phyloP scores from a whole-genome alignment of 2,888 invertebrate genomes.

The Drosophila anomelani region DNA sequence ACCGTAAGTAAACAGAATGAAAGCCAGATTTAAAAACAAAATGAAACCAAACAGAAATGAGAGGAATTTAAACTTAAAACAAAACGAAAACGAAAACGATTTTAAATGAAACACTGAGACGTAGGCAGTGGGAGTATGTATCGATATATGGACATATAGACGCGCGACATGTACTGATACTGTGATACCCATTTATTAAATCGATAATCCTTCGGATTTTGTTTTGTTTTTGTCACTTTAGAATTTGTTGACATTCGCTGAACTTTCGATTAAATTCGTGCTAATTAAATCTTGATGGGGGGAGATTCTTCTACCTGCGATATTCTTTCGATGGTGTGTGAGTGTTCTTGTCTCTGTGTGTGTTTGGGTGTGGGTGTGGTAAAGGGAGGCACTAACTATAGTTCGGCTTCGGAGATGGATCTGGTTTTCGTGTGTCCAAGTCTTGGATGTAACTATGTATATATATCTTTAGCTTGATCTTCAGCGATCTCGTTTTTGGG shows the following conservation, averaged over 20 bases:
- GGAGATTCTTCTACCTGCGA: not conserved
- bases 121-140: constrained; percentile 38
- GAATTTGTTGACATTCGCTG: not conserved
- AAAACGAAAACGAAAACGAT: constrained; percentile 13
- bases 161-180: constrained; percentile 16
- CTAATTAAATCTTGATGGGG: not conserved
- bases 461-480: constrained; percentile 16
- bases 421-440: constrained; percentile 19
- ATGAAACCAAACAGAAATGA: constrained; percentile 14
- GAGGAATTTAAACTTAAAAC: constrained; percentile 11
- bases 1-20: constrained; percentile 1
- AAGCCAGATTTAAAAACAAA: constrained; percentile 14
- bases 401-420: constrained; percentile 6
- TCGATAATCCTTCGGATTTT: not conserved
- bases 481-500: constrained; percentile 11
- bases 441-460: constrained; percentile 21
- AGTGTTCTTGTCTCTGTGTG: not conserved
- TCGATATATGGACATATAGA: constrained; percentile 28
- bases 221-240: not conserved
- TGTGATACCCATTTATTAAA: constrained; percentile 1
- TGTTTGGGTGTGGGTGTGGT: not conserved
- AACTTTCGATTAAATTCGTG: not conserved
- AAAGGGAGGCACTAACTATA: not conserved
- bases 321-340: constrained; percentile 1
- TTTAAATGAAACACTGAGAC: constrained; percentile 36